phyloP scores from a whole-genome alignment of 2,888 invertebrate species.

The Leucozona laternaria region DNA sequence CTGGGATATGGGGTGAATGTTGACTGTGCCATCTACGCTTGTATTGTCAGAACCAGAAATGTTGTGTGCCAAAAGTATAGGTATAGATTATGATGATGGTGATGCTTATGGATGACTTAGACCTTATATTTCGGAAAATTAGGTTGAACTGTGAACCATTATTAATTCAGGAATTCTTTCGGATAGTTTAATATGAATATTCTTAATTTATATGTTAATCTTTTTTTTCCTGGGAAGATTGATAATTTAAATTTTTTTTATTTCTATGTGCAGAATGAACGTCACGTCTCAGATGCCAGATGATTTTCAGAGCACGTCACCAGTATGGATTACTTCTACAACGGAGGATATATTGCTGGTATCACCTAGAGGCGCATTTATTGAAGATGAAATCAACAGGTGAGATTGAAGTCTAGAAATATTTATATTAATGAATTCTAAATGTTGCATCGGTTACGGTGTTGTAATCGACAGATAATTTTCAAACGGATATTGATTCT shows the following conservation, averaged over 20 bases:
- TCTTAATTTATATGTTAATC: neutral
- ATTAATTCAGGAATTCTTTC: constrained; percentile 33
- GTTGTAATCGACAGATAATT: too few relatives aligned
- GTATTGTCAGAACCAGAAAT: neutral
- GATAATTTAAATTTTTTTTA: neutral
- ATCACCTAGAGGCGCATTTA: constrained; percentile 24
- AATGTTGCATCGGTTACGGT: too few relatives aligned
- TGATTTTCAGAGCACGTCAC: constrained; percentile 27
- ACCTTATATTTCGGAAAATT: constrained; percentile 52
- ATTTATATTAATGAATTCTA: too few relatives aligned
- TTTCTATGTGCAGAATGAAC: constrained; percentile 52
- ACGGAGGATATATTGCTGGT: constrained; percentile 8
- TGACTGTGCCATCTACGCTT: constrained; percentile 4
- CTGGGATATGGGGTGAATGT: constrained; percentile 40
- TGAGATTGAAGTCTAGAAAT: constrained; percentile 24
- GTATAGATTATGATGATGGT: neutral
- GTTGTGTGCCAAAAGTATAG: neutral
- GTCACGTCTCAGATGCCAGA: constrained; percentile 9
- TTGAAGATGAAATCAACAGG: constrained; percentile 64
- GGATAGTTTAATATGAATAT: neutral
- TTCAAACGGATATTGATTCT: too few relatives aligned
- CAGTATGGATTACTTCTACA: constrained; percentile 43
- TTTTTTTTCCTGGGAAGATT: neutral
- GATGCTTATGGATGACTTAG: constrained; percentile 53
- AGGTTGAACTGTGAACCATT: constrained; percentile 55